Evolutionary conservation across 2,888 invertebrate genomes (phyloP).

Genomic region (Macropis europaea): DNA sequence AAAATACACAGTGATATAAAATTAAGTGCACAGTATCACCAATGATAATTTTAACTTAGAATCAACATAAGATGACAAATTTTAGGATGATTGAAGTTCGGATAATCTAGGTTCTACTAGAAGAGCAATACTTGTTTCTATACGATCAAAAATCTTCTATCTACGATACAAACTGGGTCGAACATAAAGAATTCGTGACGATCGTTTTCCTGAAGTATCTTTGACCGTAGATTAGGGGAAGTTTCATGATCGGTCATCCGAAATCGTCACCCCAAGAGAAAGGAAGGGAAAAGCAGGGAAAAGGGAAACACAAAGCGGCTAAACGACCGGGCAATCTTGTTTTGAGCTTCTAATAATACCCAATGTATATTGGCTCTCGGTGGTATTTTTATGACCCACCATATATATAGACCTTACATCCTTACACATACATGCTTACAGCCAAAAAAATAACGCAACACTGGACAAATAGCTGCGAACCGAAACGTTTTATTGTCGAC

Average conservation of each 20-base stretch:
- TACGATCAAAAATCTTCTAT: too few species aligned
- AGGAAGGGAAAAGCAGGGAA: constrained; percentile 15
- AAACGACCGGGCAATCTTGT: constrained; percentile 62
- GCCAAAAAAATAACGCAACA: constrained; percentile 1
- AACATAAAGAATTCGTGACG: too few species aligned
- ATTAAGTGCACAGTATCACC: too few species aligned
- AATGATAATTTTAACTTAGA: too few species aligned
- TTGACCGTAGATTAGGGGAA: constrained; percentile 15
- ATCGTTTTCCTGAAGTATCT: neutral
- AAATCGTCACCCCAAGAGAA: constrained; percentile 22
- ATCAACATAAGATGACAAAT: too few species aligned
- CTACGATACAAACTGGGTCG: too few species aligned
- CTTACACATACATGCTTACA: too few species aligned
- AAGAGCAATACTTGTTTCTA: too few species aligned
- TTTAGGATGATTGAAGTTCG: too few species aligned
- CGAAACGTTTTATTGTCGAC: constrained; percentile 1
- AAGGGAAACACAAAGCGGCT: constrained; percentile 20
- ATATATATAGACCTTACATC: constrained; percentile 53
- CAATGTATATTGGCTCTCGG: constrained; percentile 48
- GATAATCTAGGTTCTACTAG: too few species aligned
- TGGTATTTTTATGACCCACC: constrained; percentile 65
- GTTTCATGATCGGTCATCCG: constrained; percentile 13
- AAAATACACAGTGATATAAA: too few species aligned
- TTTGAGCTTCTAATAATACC: constrained; percentile 69
- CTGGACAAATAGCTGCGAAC: neutral